Percentiles rank a stretch among this genome's conserved stretches.
phyloP scores from a whole-genome alignment of 2,888 invertebrate genomes.

The Labia minor region DNA sequence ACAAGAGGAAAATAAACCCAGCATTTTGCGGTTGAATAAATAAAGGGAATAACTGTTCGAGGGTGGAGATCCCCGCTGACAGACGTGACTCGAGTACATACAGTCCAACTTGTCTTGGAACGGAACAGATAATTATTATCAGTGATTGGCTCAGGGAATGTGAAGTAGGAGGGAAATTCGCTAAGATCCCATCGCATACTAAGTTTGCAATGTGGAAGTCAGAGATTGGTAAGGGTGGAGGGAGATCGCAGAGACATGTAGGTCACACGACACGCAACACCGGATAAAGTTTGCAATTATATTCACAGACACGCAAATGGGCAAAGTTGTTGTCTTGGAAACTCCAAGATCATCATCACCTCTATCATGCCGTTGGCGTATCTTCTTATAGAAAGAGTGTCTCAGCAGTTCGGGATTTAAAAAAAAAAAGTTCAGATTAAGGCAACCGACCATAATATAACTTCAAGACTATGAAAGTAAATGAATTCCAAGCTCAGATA shows the following conservation, averaged over 20 bases:
- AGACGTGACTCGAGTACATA: background rate
- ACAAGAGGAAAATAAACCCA: too few species aligned
- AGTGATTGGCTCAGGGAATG: background rate
- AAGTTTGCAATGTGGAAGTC: background rate
- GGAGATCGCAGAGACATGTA: background rate
- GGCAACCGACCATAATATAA: background rate
- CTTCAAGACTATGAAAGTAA: background rate
- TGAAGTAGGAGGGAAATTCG: background rate
- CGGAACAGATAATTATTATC: background rate
- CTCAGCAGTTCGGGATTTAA: background rate
- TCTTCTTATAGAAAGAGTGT: background rate
- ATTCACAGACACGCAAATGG: conserved; percentile 13
- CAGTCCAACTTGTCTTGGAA: background rate
- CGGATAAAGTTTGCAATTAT: background rate
- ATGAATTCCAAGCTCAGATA: background rate
- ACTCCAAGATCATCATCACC: conserved; percentile 3
- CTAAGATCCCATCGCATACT: background rate
- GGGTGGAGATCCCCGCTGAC: too few species aligned
- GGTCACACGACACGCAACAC: background rate
- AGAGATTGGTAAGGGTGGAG: background rate
- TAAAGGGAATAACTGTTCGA: too few species aligned
- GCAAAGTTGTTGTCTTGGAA: background rate
- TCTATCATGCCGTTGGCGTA: background rate
- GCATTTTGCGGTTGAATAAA: too few species aligned
- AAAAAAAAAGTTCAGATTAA: background rate